Evolutionary conservation across 2,797 vertebrate genomes (phyloP).

Genomic region (Mus caroli): DNA sequence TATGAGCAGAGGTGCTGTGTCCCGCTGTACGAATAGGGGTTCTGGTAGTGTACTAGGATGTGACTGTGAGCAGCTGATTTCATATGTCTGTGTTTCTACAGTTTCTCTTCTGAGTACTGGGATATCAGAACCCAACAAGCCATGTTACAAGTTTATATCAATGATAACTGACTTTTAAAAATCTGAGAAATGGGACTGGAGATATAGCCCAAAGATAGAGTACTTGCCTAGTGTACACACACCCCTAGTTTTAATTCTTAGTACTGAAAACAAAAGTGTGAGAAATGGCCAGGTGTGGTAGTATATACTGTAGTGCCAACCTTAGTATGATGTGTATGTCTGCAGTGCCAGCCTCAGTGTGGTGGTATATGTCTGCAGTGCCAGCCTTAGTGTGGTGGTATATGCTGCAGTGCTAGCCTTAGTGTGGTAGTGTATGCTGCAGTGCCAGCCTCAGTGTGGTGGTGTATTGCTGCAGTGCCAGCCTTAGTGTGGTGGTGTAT

Average conservation of each 20-base stretch:
- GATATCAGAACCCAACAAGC: not conserved
- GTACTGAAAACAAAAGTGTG: not conserved
- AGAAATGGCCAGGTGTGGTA: not conserved
- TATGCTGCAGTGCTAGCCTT: not conserved
- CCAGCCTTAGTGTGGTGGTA: not conserved
- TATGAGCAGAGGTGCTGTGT: not conserved
- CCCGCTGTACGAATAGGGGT: too few relatives aligned
- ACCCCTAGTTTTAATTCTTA: not conserved
- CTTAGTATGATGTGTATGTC: not conserved
- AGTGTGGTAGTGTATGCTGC: not conserved
- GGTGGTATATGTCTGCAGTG: not conserved
- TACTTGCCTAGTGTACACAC: not conserved
- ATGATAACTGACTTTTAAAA: not conserved
- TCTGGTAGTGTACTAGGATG: not conserved
- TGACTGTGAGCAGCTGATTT: not conserved
- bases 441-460: not conserved
- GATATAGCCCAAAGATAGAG: not conserved
- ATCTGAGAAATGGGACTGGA: not conserved
- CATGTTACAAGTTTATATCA: not conserved
- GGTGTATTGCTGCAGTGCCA: not conserved
- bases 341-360: not conserved
- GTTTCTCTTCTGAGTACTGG: not conserved
- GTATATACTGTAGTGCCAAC: too few relatives aligned
- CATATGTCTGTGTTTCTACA: not conserved
- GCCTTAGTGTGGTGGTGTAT: too few relatives aligned